Evolutionary conservation across 1,140 invertebrate genomes (phyloP).

Genomic region (Pantala flavescens): DNA sequence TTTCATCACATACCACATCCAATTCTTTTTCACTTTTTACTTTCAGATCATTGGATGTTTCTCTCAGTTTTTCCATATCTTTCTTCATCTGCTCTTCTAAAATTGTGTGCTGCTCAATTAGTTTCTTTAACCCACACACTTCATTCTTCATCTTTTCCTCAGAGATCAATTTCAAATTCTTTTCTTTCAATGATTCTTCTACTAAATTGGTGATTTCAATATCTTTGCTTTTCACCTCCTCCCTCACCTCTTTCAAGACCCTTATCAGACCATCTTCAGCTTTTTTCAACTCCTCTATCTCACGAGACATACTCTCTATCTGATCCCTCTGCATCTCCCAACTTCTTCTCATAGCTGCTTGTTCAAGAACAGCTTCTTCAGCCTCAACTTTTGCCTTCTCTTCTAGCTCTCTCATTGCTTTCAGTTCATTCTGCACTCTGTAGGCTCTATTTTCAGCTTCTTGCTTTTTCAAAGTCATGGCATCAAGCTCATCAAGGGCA

Average conservation of each 20-base stretch:
- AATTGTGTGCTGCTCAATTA: background rate
- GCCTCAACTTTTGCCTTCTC: constrained; percentile 35
- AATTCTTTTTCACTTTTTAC: background rate
- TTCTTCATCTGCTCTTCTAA: background rate
- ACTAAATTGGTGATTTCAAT: background rate
- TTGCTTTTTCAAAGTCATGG: background rate
- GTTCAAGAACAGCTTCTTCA: constrained; percentile 31
- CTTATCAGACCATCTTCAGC: background rate
- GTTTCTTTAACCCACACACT: background rate
- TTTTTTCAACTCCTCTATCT: background rate
- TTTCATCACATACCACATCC: background rate
- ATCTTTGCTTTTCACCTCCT: background rate
- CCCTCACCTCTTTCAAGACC: background rate
- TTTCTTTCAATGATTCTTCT: background rate
- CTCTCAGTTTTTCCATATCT: background rate
- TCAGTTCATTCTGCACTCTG: background rate
- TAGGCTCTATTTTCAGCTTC: background rate
- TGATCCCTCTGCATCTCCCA: constrained; percentile 6
- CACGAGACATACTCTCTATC: background rate
- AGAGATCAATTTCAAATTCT: background rate
- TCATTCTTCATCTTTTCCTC: background rate
- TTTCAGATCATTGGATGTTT: background rate
- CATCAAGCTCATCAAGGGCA: background rate
- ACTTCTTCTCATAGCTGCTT: constrained; percentile 7
- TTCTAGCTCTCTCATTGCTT: background rate